A percentile compares a stretch with the other conserved stretches of the same genome.
These are phyloP conservation scores for Petrocephalus sullivani DNA, from an alignment of 2,797 vertebrate genomes.

Conservation along the genomic window DNA sequence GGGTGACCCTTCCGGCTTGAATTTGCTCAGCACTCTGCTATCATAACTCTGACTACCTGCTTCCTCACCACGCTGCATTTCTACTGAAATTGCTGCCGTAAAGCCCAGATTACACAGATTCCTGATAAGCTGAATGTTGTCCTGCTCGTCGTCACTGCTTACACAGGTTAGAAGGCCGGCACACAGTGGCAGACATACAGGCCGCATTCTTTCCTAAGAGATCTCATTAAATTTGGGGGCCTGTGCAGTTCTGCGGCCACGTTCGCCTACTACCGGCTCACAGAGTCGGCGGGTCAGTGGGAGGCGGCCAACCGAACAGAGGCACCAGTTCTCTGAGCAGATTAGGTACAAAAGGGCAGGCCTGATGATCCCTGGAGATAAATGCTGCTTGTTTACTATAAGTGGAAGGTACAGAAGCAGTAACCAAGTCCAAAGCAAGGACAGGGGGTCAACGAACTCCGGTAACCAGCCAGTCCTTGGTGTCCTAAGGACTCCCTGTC, in stretches of 20 bases:
- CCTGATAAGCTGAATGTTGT: not conserved
- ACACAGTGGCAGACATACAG: not conserved
- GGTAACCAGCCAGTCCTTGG: not conserved
- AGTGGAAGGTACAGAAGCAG: not conserved
- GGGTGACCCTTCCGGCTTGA: not conserved
- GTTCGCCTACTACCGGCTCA: not conserved
- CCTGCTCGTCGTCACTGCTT: not conserved
- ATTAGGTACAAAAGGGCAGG: slow-evolving; percentile 4
- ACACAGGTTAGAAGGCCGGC: not conserved
- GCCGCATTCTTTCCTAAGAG: not conserved
- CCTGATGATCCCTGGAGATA: slow-evolving; percentile 10
- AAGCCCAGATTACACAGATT: not conserved
- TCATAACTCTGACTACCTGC: not conserved
- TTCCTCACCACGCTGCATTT: not conserved
- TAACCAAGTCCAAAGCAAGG: slow-evolving; percentile 21
- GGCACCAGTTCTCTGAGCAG: not conserved
- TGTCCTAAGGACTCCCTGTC: not conserved
- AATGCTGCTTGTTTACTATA: slow-evolving; percentile 14
- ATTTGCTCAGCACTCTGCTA: not conserved
- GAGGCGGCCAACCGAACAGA: not conserved
- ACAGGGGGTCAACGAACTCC: slow-evolving; percentile 15
- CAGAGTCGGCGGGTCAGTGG: slow-evolving; percentile 16
- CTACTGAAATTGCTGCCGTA: not conserved
- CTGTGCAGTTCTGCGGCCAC: not conserved
- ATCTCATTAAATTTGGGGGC: not conserved